Percentiles rank a stretch among this genome's conserved stretches.
phyloP scores from a whole-genome alignment of 2,888 invertebrate genomes.

The Steinernema hermaphroditum region DNA sequence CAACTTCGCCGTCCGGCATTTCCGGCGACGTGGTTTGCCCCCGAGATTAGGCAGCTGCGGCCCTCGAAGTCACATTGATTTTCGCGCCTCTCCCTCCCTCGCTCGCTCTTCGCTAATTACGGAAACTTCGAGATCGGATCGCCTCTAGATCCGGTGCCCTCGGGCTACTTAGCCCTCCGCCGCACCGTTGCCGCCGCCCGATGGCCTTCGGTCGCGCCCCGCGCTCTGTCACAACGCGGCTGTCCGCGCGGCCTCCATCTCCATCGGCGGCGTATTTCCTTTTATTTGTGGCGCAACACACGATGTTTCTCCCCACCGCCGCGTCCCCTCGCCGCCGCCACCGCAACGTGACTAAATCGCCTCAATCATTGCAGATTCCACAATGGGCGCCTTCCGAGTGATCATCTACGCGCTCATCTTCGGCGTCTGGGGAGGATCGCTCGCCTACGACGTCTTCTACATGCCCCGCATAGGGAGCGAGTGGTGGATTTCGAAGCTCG shows the following conservation, averaged over 20 bases:
- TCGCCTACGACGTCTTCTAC: slow-evolving; percentile 56
- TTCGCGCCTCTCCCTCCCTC: too few relatives aligned
- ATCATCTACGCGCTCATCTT: slow-evolving; percentile 30
- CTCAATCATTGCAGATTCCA: not conserved
- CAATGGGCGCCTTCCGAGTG: slow-evolving; percentile 32
- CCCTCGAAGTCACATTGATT: too few relatives aligned
- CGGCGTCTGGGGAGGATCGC: slow-evolving; percentile 49
- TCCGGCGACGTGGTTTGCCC: not conserved
- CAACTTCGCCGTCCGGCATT: not conserved
- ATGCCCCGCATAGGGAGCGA: slow-evolving; percentile 55
- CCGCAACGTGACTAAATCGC: not conserved
- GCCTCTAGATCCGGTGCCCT: too few relatives aligned
- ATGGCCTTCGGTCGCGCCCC: not conserved
- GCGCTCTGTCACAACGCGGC: not conserved
- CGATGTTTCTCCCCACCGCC: not conserved
- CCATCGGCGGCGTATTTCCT: not conserved
- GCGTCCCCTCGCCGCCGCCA: not conserved
- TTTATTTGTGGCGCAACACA: not conserved
- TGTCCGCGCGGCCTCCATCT: not conserved
- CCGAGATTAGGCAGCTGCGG: too few relatives aligned
- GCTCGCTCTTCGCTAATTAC: too few relatives aligned
- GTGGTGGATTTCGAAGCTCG: slow-evolving; percentile 62
- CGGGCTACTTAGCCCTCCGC: too few relatives aligned
- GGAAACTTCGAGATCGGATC: too few relatives aligned
- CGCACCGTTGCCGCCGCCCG: not conserved